Evolutionary conservation across 2,113 vertebrate species (phyloP).

Genomic region (Phaethon lepturus): DNA sequence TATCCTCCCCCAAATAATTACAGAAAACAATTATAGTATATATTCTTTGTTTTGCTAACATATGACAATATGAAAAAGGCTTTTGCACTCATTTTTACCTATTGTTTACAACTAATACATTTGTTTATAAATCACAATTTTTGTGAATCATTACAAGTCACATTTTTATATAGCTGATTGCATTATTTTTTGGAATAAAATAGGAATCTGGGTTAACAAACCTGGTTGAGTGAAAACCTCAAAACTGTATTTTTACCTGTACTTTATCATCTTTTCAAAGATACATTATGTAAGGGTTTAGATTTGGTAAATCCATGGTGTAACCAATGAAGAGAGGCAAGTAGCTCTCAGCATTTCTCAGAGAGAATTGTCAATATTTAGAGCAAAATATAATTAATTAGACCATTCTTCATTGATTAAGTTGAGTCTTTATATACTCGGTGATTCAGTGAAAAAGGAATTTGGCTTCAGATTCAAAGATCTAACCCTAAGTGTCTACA

Average conservation of each 20-base stretch:
- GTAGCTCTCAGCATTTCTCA: background rate
- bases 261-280: background rate
- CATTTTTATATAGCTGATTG: background rate
- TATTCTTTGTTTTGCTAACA: background rate
- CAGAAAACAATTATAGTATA: background rate
- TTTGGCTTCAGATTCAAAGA: background rate
- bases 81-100: background rate
- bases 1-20: too few relatives aligned
- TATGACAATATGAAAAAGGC: background rate
- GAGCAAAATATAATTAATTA: background rate
- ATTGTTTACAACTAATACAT: background rate
- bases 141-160: background rate
- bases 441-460: background rate
- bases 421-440: background rate
- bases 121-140: background rate
- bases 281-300: background rate
- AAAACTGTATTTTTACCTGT: background rate
- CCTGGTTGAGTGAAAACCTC: background rate
- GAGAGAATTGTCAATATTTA: background rate
- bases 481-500: background rate
- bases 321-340: background rate
- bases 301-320: accelerated
- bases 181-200: background rate
- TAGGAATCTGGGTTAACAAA: background rate
- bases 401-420: background rate